phyloP scores from a whole-genome alignment of 2,888 invertebrate genomes.

The Smittia sp. region DNA sequence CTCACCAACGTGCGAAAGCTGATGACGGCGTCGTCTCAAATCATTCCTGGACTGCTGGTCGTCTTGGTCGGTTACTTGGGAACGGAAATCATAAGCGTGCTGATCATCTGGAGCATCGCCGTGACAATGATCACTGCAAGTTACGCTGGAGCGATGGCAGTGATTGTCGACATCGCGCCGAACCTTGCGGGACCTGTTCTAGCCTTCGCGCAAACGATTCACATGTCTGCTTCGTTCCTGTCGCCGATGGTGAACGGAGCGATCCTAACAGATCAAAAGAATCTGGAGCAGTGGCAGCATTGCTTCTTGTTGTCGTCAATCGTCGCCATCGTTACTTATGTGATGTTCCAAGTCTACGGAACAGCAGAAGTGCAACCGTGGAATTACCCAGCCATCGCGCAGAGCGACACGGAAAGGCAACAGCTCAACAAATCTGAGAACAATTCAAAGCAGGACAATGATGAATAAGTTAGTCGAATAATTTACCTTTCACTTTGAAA shows the following conservation, averaged over 20 bases:
- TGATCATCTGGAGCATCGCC: constrained; percentile 66
- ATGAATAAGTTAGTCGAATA: not conserved
- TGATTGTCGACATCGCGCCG: constrained; percentile 74
- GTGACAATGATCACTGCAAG: constrained; percentile 69
- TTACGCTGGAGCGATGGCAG: constrained; percentile 74
- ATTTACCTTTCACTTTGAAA: no score
- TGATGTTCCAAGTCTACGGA: constrained; percentile 65
- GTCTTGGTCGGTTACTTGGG: constrained; percentile 64
- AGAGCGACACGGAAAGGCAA: not conserved
- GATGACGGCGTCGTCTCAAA: constrained; percentile 67
- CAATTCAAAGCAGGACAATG: not conserved
- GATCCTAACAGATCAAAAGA: constrained; percentile 57
- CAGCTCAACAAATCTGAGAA: not conserved
- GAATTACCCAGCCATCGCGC: constrained; percentile 45
- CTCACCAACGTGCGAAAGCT: constrained; percentile 65
- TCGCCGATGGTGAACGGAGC: constrained; percentile 65
- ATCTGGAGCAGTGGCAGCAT: constrained; percentile 60
- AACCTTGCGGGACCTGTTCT: constrained; percentile 71
- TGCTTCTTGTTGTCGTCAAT: constrained; percentile 64
- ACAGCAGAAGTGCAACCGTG: constrained; percentile 60
- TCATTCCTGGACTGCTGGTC: constrained; percentile 64
- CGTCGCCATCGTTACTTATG: constrained; percentile 61
- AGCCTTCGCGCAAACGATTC: constrained; percentile 73
- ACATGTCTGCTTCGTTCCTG: constrained; percentile 70
- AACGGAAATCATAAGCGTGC: constrained; percentile 58